phyloP scores from a whole-genome alignment of 2,888 invertebrate genomes.

The Panopea generosa region DNA sequence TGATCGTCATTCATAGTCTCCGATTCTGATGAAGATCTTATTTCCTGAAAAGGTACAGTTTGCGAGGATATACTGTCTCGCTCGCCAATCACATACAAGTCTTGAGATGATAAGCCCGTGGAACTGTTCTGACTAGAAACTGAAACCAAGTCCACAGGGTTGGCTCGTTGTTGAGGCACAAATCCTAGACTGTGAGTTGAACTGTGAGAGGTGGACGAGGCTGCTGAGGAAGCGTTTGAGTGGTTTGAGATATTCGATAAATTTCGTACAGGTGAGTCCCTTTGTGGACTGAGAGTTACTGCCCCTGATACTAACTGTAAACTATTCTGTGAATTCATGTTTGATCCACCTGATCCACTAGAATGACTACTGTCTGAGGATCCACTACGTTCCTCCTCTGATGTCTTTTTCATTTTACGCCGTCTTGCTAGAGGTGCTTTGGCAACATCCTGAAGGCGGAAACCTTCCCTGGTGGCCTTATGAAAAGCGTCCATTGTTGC shows the following conservation, averaged over 20 bases:
- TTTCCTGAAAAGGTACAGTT: conserved; percentile 44
- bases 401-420: conserved; percentile 85
- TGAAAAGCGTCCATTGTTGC: conserved; percentile 90
- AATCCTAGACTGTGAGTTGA: conserved; percentile 79
- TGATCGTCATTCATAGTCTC: conserved; percentile 32
- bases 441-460: conserved; percentile 90
- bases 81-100: conserved; percentile 30
- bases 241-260: conserved; percentile 67
- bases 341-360: conserved; percentile 62
- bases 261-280: conserved; percentile 73
- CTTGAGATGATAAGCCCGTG: conserved; percentile 21
- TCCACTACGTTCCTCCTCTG: conserved; percentile 79
- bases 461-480: conserved; percentile 90
- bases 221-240: conserved; percentile 73
- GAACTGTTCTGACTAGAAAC: conserved; percentile 50
- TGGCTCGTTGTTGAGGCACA: conserved; percentile 65
- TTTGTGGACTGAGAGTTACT: conserved; percentile 5
- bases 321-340: conserved; percentile 38
- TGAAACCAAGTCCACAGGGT: conserved; percentile 38
- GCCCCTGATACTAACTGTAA: conserved; percentile 45
- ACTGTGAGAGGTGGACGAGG: conserved; percentile 72
- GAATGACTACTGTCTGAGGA: conserved; percentile 81
- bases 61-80: conserved; percentile 21
- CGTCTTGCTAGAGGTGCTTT: conserved; percentile 90
- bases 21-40: conserved; percentile 60